A percentile compares a stretch with the other conserved stretches of the same genome.
Evolutionary conservation across 2,113 vertebrate species (phyloP).

Genomic region (Myanophis thanlyinensis): DNA sequence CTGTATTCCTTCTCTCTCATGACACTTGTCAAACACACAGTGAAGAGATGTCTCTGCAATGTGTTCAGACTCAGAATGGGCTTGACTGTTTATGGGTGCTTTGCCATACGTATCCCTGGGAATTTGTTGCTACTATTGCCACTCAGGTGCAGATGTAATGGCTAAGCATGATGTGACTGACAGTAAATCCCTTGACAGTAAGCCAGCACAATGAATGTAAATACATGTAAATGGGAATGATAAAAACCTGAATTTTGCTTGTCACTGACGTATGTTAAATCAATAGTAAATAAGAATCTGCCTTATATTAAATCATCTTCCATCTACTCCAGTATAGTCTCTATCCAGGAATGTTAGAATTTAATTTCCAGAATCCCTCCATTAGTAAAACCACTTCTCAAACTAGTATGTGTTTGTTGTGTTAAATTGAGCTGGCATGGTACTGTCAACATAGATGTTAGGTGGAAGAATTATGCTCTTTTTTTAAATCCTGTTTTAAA

Average conservation of each 20-base stretch:
- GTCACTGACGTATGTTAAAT: not conserved
- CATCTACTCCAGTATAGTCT: not conserved
- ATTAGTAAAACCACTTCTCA: not conserved
- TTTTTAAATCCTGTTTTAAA: not conserved
- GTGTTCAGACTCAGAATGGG: not conserved
- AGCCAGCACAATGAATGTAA: not conserved
- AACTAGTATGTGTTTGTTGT: not conserved
- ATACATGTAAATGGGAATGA: not conserved
- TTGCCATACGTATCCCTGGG: not conserved
- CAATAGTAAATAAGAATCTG: not conserved
- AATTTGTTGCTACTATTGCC: not conserved
- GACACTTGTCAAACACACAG: not conserved
- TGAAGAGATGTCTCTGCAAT: not conserved
- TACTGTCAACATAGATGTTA: not conserved
- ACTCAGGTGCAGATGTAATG: not conserved
- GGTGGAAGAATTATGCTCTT: not conserved
- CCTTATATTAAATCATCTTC: not conserved
- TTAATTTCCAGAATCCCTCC: not conserved
- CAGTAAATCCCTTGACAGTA: not conserved
- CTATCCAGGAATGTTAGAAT: not conserved
- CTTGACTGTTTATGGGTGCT: not conserved
- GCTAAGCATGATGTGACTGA: not conserved
- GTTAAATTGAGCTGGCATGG: not conserved
- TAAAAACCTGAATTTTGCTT: not conserved
- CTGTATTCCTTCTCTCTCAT: not conserved